phyloP scores from a whole-genome alignment of 2,888 invertebrate genomes.

The Xylocampa areola region DNA sequence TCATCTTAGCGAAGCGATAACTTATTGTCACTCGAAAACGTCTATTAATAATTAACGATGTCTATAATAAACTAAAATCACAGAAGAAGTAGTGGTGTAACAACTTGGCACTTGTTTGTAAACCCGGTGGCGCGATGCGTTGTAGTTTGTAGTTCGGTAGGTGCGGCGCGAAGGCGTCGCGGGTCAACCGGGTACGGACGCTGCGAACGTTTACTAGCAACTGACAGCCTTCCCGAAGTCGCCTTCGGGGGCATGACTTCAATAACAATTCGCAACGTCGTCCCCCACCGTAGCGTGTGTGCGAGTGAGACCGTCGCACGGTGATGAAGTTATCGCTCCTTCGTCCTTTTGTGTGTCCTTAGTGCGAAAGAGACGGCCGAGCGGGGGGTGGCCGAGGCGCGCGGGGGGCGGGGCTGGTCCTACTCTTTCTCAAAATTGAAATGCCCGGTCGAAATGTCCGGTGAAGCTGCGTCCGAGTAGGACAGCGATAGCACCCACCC shows the following conservation, averaged over 20 bases:
- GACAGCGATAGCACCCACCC: constrained; percentile 89
- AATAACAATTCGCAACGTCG: constrained; percentile 90
- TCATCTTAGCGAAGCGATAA: constrained; percentile 62
- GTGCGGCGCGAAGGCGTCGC: constrained; percentile 75
- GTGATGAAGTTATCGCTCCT: constrained; percentile 90
- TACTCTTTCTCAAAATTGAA: constrained; percentile 91
- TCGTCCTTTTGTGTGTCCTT: constrained; percentile 90
- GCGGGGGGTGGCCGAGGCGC: constrained; percentile 71
- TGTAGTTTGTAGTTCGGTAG: constrained; percentile 76
- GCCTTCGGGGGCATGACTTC: constrained; percentile 90
- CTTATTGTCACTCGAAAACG: constrained; percentile 70
- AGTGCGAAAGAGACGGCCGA: constrained; percentile 82
- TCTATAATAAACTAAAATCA: constrained; percentile 71
- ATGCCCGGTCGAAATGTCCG: constrained; percentile 91
- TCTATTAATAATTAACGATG: constrained; percentile 65
- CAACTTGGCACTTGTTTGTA: constrained; percentile 82
- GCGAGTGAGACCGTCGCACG: constrained; percentile 85
- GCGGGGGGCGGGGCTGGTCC: constrained; percentile 84
- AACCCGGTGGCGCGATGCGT: constrained; percentile 71
- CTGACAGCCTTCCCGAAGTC: constrained; percentile 90
- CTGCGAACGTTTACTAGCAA: constrained; percentile 88
- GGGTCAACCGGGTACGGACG: constrained; percentile 85
- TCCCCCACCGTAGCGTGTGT: constrained; percentile 87
- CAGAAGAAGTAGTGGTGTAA: constrained; percentile 68
- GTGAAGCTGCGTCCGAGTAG: constrained; percentile 90